Evolutionary conservation across 2,888 invertebrate species (phyloP), one percentile per base, ranked within the genome.

Genomic region (Strigamia transsilvanica): DNA sequence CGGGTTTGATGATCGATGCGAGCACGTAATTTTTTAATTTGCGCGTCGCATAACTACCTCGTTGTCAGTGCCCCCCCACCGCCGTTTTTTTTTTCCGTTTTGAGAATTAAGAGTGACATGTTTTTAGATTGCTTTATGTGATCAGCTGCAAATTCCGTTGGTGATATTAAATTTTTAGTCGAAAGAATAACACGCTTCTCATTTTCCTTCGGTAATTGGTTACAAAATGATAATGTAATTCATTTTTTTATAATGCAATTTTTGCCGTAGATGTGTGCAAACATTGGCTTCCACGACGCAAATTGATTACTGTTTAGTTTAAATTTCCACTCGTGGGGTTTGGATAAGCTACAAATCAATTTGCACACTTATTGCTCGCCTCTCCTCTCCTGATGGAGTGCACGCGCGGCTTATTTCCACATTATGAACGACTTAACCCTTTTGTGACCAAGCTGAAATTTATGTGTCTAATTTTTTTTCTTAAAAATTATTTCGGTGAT

Each of bases 271-370:
- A 23, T 32, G 73, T 73, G 73, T 6, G 73, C 73, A 73, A 73
- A 73, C 73, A 73, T 73, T 32, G 13, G 5, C 27, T 73, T 32
- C 1, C 73, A 73, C 73, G 73, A 73, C 73, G 73, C 6, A 73
- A 73, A 73, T 73, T 73, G 73, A 73, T 73, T 73, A 73, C 73
- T 73, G 73, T 73, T 73, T 73, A 73, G 73, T 73, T 73, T 73
- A 73, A 73, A 73, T 73, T 73, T 73, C 73, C 73, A 73, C 73
- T 73, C 73, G 32, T 73, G 73, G 73, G 73, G 73, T 13, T 73
- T 15, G 73, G 73, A 73, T 73, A 73, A 73, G 73, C 73, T 73
- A 73, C 73, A 73, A 73, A 73, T 73, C 73, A 73, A 73, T 73
- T 73, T 73, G 73, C 73, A 32, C 73, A 73, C 73, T 73, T 73